These are phyloP conservation scores for Ennomos fuscantarius DNA, from an alignment of 2,888 invertebrate genomes.

Conservation along the genomic window DNA sequence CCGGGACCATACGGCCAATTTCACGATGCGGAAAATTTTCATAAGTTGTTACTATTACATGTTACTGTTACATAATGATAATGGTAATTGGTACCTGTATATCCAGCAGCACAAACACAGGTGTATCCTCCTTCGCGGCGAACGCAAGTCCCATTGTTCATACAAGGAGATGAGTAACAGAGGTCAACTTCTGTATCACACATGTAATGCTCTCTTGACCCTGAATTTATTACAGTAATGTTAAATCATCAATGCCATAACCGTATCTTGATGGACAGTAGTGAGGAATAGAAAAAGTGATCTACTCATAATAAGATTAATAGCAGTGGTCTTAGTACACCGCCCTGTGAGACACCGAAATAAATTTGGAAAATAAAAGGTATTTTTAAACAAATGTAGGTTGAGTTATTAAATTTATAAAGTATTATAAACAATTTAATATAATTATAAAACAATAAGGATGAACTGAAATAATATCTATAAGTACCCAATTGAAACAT, in stretches of 20 bases:
- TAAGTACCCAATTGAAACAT: not conserved
- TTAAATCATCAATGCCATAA: no score
- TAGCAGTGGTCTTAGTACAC: slow-evolving; percentile 9
- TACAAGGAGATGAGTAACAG: slow-evolving; percentile 98
- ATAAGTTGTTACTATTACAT: no score
- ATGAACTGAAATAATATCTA: no score
- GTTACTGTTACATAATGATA: not conserved
- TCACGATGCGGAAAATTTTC: no score
- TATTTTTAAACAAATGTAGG: no score
- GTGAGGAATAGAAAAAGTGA: no score
- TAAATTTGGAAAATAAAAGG: not conserved
- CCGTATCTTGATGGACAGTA: no score
- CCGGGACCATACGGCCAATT: no score
- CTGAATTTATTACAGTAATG: slow-evolving; percentile 60
- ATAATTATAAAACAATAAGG: no score
- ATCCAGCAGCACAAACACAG: slow-evolving; percentile 92
- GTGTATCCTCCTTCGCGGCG: slow-evolving; percentile 96
- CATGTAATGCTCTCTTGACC: slow-evolving; percentile 94
- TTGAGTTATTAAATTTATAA: no score
- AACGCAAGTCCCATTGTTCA: slow-evolving; percentile 93
- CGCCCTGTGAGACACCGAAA: slow-evolving; percentile 18
- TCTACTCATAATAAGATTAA: not conserved
- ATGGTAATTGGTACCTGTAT: slow-evolving; percentile 85
- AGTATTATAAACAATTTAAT: no score
- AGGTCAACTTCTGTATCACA: slow-evolving; percentile 98